phyloP scores from a whole-genome alignment of 2,888 invertebrate genomes.

The Tanytarsus gracilentus region DNA sequence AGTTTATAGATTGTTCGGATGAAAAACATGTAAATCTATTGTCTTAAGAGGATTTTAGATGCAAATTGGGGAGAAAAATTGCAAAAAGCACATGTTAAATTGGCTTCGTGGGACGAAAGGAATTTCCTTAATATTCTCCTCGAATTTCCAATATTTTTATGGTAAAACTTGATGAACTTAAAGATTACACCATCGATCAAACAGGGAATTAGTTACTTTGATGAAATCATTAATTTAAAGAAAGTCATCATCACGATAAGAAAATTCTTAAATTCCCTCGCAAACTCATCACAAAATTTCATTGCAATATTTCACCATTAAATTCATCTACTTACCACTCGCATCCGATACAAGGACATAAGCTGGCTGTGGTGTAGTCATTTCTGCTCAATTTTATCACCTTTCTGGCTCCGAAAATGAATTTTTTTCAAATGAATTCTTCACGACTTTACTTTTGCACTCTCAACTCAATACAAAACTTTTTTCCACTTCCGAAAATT shows the following conservation, averaged over 20 bases:
- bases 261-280: conserved; percentile 9
- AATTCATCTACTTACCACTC: conserved; percentile 7
- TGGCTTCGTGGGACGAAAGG: no score
- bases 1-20: no score
- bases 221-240: neutral
- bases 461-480: neutral
- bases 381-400: neutral
- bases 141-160: neutral
- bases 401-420: neutral
- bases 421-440: neutral
- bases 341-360: conserved; percentile 12
- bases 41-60: no score
- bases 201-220: neutral
- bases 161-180: neutral
- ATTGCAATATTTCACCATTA: neutral
- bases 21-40: no score
- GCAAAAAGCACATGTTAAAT: no score
- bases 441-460: neutral
- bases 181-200: neutral
- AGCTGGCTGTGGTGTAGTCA: conserved; percentile 1
- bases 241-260: neutral
- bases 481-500: neutral
- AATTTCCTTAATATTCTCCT: neutral
- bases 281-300: neutral
- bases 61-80: no score